Evolutionary conservation across 2,113 vertebrate genomes (phyloP), one percentile per base, ranked within the genome.

Genomic region (Litocranius walleri): DNA sequence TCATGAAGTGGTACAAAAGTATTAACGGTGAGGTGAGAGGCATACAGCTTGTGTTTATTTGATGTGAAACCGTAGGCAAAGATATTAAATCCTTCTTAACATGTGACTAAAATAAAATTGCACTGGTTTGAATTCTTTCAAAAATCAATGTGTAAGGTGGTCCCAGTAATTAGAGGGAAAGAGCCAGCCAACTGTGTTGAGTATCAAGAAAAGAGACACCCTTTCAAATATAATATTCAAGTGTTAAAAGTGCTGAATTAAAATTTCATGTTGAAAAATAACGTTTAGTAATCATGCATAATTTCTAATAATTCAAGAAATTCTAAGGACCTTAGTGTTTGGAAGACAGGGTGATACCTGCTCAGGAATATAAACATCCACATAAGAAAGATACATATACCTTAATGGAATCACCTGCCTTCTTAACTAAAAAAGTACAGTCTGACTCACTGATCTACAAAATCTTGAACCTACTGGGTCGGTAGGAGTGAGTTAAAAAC

Each of bases 91-190:
- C 83, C 13, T 95, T 52, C 23, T 59, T 92, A 85, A 85, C 2
- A 19, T 40, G 61, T 74, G 85, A 86, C 17, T 50, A 77, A 96
- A 90, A 45, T 88, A 87, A 97, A 96, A 97, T 40, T 43, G 4
- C 23, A 74, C 1, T 62, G 43, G n/a, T 64, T 91, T 89, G 16
- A 17, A 92, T 95, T 90, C 91, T 94, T 91, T 90, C 54, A 54
- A 67, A 97, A 91, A 67, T 89, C 11, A 90, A 54, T 67, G 23
- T 50, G 3, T 30, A 71, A 83, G n/a, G 19, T 56, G 12, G 33
- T 43, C 43, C 83, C 33, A 62, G 48, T 36, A 74, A 91, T 74
- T 52, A 89, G 29, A 83, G 27, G 56, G 15, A 45, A 67, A 54
- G 19, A 3, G 43, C 16, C 4, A 57, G 52, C 36, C 61, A 77